Evolutionary conservation across 2,113 vertebrate genomes (phyloP).

Genomic region (Dromas ardeola): DNA sequence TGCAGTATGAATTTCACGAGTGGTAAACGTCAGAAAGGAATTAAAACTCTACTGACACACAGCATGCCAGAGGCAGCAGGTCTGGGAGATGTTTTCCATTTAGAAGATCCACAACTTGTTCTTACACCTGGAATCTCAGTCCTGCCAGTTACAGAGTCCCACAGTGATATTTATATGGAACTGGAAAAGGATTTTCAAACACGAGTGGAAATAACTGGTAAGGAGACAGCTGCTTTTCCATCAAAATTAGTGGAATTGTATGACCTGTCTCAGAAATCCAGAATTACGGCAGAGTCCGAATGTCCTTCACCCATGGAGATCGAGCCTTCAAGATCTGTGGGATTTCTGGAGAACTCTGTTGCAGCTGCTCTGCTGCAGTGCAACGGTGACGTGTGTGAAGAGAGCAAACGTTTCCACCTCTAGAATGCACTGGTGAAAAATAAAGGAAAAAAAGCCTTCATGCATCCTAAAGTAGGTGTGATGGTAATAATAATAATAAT

Average conservation of each 20-base stretch:
- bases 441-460: background rate
- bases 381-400: background rate
- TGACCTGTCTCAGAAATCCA: background rate
- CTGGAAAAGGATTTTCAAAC: slow-evolving; percentile 38
- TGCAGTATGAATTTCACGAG: background rate
- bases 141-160: background rate
- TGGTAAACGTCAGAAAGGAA: too few relatives aligned
- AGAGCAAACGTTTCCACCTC: slow-evolving; percentile 24
- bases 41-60: background rate
- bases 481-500: background rate
- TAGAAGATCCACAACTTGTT: background rate
- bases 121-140: background rate
- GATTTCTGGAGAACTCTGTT: background rate
- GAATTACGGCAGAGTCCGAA: background rate
- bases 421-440: slow-evolving; percentile 9
- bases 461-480: background rate
- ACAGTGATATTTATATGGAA: slow-evolving; percentile 67
- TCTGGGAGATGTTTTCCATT: background rate
- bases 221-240: background rate
- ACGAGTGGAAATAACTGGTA: background rate
- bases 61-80: background rate
- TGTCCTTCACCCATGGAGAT: background rate
- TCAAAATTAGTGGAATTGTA: background rate
- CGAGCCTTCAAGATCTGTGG: background rate
- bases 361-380: background rate